Evolutionary conservation across 2,797 vertebrate genomes (phyloP), one percentile per base, ranked within the genome.

Genomic region (Myotis daubentonii): DNA sequence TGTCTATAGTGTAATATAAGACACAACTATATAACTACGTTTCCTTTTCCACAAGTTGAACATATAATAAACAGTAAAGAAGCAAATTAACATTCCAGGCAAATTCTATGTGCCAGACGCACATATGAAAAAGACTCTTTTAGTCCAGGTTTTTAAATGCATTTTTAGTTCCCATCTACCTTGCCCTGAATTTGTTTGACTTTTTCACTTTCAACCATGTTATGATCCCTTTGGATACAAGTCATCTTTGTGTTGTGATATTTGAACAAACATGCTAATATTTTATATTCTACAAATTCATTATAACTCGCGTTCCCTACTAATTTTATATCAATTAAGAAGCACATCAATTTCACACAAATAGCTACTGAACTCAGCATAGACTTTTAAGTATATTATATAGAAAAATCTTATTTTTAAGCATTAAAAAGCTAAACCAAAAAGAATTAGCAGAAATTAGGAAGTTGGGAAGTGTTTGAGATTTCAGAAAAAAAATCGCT

Each of bases 401-500:
- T 62, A 30, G 6, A 6, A 92, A 79, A 74, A 65, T n/a, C 30
- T 87, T 75, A 83, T 49, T 79, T 83, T n/a, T 3, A 65, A 88
- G 36, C 36, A 80, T 88, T 81, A 71, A 57, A 65, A 86, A 92
- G 12, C 15, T 81, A 89, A 91, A 19, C 44, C n/a, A 75, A 76
- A 92, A 94, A 71, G 20, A 53, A 93, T 55, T 57, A 47, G 33
- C 22, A 86, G 55, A 91, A 87, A 41, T 41, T 87, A 41, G 25
- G n/a, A 91, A 79, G 16, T 60, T 65, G 33, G n/a, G 57, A 60
- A 53, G 11, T 76, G 22, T 17, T 94, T 87, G 79, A 57, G 22
- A 71, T 85, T 94, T 95, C 49, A 30, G 55, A 28, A 78, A 87
- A 81, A 81, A 57, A 83, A 60, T 23, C 10, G 28, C 10, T 71